Percentiles rank a stretch among this genome's conserved stretches.
phyloP scores from a whole-genome alignment of 2,113 vertebrate species.

The Bungarus multicinctus region DNA sequence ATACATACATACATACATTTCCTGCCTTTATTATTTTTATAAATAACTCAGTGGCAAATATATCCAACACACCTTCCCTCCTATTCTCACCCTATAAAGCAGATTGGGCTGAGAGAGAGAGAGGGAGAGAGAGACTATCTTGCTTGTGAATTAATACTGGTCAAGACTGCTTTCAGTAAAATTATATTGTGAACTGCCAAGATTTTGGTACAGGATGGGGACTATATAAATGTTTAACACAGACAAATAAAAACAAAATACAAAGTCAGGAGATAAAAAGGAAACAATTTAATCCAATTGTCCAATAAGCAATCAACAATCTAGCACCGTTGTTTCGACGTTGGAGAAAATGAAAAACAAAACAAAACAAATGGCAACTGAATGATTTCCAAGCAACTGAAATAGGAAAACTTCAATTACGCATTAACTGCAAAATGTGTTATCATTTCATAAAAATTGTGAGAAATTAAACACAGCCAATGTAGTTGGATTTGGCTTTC shows the following conservation, averaged over 20 bases:
- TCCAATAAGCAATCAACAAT: background rate
- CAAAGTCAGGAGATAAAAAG: background rate
- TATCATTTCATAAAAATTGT: background rate
- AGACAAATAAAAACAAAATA: background rate
- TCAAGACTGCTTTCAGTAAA: background rate
- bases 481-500: background rate
- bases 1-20: background rate
- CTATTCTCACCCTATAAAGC: background rate
- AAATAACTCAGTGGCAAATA: background rate
- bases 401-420: background rate
- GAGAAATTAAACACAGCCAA: background rate
- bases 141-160: background rate
- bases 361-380: background rate
- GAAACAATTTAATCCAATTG: background rate
- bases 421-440: background rate
- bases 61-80: background rate
- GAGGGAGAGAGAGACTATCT: background rate
- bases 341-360: background rate
- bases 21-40: background rate
- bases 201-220: background rate
- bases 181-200: background rate
- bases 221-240: background rate
- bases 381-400: background rate
- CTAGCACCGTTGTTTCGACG: background rate
- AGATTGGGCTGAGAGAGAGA: background rate